Base-by-base conservation (phyloP, 2,888 invertebrate genomes). In the Drosophila birchii region DNA sequence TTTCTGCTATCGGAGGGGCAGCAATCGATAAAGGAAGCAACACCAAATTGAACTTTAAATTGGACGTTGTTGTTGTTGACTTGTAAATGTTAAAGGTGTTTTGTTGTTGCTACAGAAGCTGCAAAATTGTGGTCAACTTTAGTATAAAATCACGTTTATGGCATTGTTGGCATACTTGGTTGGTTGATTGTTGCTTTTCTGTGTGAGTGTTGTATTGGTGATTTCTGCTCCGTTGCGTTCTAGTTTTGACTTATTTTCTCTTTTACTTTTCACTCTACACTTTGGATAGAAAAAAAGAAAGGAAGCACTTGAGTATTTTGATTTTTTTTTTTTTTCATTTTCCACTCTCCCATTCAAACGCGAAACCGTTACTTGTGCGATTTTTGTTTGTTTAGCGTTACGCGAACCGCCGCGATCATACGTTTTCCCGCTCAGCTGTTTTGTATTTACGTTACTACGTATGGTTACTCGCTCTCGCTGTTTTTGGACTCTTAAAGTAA, bases 391-490 rank as follows among this genome's bases (percentile, higher is more conserved):
- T 62, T 57, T 59, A 63, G 39, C 71, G 73, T 79, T 85, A 78
- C 71, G 81, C 75, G 81, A 34, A 43, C 39, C 79, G 56, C 79
- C 78, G 54, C 79, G 89, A 85, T 81, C 88, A 80, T 75, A 79
- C 78, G 86, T 83, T 83, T 64, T 68, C 51, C 32, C 11, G 43
- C 75, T 84, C 89, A 86, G 89, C 86, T 86, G 88, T 78, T 89
- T 85, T 79, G 41, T 87, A 76, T 85, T 86, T 85, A 79, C 78
- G 88, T 88, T 76, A 66, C 53, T 77, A 83, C 73, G 87, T 61
- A 62, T 32, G 55, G 20, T 44, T 23, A 58, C 64, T 49, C 63
- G 64, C 45, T 56, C 68, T 62, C 55, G 57, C 55, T 29, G 20
- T 60, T 6, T 49, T 29, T 20, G 23, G 9, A 11, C 32, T 32